Conservation (phyloP, 2,113 vertebrate species). For the Indicator maculatus region DNA sequence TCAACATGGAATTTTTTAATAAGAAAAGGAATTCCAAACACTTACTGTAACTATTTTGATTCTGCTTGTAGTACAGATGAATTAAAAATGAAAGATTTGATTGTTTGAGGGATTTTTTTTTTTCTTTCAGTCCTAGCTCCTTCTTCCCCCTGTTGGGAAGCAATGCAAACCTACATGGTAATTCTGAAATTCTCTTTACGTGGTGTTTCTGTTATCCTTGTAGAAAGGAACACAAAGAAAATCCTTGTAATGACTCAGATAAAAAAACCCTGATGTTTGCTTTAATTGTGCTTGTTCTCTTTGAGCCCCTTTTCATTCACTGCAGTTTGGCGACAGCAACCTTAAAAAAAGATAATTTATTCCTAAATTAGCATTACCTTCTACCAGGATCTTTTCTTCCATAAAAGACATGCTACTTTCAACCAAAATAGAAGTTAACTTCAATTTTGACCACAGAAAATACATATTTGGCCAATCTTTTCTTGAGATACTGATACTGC, state of each 20-base stretch:
- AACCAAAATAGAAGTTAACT: not conserved
- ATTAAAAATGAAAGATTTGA: slow-evolving; percentile 54
- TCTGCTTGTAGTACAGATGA: slow-evolving; percentile 48
- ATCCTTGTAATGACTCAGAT: not conserved
- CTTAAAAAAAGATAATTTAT: not conserved
- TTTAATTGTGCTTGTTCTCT: not conserved
- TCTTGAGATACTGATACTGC: not conserved
- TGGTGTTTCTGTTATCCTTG: not conserved
- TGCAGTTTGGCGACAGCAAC: not conserved
- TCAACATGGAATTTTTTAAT: slow-evolving; percentile 79
- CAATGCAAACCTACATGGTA: not conserved
- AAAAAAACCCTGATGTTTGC: not conserved
- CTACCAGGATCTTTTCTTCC: not conserved
- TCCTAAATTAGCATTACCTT: not conserved
- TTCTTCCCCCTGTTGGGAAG: not conserved
- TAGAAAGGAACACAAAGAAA: not conserved
- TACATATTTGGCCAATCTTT: not conserved
- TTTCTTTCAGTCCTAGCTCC: not conserved
- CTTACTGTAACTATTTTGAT: slow-evolving; percentile 69
- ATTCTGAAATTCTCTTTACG: not conserved
- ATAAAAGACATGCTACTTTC: not conserved
- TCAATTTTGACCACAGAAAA: rapidly evolving
- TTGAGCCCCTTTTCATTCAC: not conserved
- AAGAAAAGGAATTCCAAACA: slow-evolving; percentile 79
- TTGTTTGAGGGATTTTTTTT: slow-evolving; percentile 12